These are phyloP conservation scores for Alca torda DNA, from an alignment of 2,797 vertebrate genomes.

Conservation along the genomic window DNA sequence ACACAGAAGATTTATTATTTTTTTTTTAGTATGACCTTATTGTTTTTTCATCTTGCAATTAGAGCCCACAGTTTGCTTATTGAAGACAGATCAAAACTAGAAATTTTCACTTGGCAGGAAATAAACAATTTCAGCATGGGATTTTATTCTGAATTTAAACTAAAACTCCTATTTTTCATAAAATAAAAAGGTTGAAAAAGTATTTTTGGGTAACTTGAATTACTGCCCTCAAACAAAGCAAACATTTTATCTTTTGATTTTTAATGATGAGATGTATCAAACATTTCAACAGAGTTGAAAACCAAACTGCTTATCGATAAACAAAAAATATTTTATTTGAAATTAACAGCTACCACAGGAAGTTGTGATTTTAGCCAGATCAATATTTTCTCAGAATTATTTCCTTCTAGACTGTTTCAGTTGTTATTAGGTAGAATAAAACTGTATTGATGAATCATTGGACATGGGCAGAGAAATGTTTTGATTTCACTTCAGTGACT, in stretches of 20 bases:
- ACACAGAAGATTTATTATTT: neutral
- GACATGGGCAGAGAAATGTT: neutral
- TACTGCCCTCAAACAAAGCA: neutral
- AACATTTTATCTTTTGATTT: neutral
- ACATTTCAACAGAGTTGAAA: neutral
- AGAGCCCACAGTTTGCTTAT: neutral
- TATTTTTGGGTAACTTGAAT: neutral
- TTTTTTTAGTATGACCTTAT: neutral
- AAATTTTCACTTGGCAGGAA: neutral
- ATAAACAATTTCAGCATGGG: neutral
- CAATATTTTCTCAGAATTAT: neutral
- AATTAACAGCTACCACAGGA: neutral
- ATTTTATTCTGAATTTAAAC: neutral
- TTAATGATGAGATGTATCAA: neutral
- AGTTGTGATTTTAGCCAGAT: neutral
- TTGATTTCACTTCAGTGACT: neutral
- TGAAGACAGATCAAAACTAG: neutral
- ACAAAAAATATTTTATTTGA: neutral
- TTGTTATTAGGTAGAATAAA: neutral
- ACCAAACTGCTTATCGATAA: fast-evolving
- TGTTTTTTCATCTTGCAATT: neutral
- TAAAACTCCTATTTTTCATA: neutral
- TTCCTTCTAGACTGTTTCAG: neutral
- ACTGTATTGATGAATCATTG: neutral
- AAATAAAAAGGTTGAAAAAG: neutral